These are phyloP conservation scores for Propithecus perrieri DNA, from an alignment of 2,797 vertebrate genomes.

Conservation along the genomic window DNA sequence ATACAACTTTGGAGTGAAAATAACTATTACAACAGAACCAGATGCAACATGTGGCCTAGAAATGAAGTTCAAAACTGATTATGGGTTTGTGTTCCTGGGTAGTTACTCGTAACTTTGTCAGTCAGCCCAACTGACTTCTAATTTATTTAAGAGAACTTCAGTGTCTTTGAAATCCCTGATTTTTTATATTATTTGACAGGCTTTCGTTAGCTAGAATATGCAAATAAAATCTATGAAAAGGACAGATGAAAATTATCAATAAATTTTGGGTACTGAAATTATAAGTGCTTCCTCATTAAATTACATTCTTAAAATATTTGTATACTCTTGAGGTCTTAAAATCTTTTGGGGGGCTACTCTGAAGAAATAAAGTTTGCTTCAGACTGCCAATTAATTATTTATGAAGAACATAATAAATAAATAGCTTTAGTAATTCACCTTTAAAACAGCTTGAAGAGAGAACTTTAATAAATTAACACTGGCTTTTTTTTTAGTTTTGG, in stretches of 20 bases:
- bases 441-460: not conserved
- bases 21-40: not conserved
- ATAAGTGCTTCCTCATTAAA: not conserved
- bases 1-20: not conserved
- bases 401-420: not conserved
- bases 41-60: not conserved
- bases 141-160: conserved; percentile 7
- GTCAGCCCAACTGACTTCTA: conserved; percentile 17
- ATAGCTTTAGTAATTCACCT: not conserved
- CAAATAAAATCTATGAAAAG: not conserved
- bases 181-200: conserved; percentile 40
- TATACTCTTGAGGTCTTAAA: conserved; percentile 25
- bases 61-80: not conserved
- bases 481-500: not conserved
- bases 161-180: not conserved
- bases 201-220: conserved; percentile 30
- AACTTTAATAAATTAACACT: not conserved
- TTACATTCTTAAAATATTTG: conserved; percentile 31
- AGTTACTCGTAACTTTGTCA: not conserved
- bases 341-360: not conserved
- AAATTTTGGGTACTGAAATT: conserved; percentile 26
- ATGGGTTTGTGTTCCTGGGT: not conserved
- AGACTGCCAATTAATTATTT: not conserved
- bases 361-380: not conserved
- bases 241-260: conserved; percentile 31